Conservation (phyloP, 2,888 invertebrate species). For the Campaea margaritaria region DNA sequence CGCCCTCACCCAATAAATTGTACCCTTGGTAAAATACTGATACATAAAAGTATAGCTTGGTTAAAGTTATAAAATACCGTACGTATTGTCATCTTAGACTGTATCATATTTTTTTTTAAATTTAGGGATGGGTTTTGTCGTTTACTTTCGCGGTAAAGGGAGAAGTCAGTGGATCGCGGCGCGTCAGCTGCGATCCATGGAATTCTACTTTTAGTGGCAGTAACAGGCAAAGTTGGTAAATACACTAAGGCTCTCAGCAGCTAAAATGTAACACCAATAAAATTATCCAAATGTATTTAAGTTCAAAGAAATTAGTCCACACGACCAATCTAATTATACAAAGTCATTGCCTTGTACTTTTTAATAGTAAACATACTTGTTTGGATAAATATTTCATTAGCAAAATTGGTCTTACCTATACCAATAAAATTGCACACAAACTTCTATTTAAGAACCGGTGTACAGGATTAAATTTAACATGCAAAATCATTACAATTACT, state of each 20-base stretch:
- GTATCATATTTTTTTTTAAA: no score
- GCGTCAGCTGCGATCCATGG: no score
- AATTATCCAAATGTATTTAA: no score
- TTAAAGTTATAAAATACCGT: not conserved
- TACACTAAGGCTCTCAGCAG: no score
- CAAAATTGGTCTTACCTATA: conserved; percentile 28
- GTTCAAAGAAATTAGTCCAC: no score
- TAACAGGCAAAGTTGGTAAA: no score
- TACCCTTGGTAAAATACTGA: conserved; percentile 37
- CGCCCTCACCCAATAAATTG: conserved; percentile 38
- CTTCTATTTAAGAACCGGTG: conserved; percentile 37
- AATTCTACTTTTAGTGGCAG: no score
- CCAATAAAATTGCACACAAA: conserved; percentile 35
- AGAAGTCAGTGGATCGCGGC: no score
- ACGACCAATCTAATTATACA: not conserved
- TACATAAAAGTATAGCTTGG: conserved; percentile 19
- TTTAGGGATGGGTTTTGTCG: no score
- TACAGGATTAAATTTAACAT: conserved; percentile 38
- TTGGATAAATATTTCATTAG: conserved; percentile 13
- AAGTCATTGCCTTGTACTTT: not conserved
- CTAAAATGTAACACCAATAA: no score
- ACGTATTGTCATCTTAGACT: not conserved
- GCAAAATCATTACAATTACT: conserved; percentile 41
- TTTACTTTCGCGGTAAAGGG: no score
- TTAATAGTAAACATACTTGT: not conserved